phyloP scores from a whole-genome alignment of 2,888 invertebrate species.

The Sminthurides aquaticus region DNA sequence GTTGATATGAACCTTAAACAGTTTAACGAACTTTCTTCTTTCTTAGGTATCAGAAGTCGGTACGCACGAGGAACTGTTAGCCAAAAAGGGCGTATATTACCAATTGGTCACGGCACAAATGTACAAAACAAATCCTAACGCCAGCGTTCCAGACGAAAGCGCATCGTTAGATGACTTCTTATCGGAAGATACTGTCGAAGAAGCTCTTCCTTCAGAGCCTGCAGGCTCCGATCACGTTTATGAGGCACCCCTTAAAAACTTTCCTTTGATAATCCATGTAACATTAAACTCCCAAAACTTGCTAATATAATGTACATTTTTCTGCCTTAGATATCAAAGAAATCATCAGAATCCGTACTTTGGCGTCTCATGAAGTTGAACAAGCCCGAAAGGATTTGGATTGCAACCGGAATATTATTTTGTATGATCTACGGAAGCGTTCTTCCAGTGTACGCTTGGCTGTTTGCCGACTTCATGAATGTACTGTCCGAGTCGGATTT shows the following conservation, averaged over 20 bases:
- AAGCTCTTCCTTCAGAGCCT: too few species aligned
- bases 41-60: slow-evolving; percentile 59
- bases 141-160: not conserved
- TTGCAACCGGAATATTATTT: slow-evolving; percentile 57
- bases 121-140: slow-evolving; percentile 44
- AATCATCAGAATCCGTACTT: slow-evolving; percentile 44
- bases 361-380: slow-evolving; percentile 60
- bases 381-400: slow-evolving; percentile 61
- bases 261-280: too few species aligned
- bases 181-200: not conserved
- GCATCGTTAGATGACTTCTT: not conserved
- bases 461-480: slow-evolving; percentile 72
- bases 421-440: slow-evolving; percentile 62
- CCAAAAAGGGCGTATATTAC: slow-evolving; percentile 58
- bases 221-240: too few species aligned
- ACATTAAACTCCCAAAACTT: not conserved
- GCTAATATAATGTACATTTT: not conserved
- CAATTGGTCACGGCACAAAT: slow-evolving; percentile 60
- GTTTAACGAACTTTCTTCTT: too few species aligned
- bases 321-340: slow-evolving; percentile 1
- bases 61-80: slow-evolving; percentile 64
- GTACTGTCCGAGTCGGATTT: slow-evolving; percentile 46
- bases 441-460: slow-evolving; percentile 65
- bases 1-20: too few species aligned
- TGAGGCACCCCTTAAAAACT: too few species aligned